Base-by-base conservation (phyloP, 2,113 vertebrate species). In the Phainopepla nitens region DNA sequence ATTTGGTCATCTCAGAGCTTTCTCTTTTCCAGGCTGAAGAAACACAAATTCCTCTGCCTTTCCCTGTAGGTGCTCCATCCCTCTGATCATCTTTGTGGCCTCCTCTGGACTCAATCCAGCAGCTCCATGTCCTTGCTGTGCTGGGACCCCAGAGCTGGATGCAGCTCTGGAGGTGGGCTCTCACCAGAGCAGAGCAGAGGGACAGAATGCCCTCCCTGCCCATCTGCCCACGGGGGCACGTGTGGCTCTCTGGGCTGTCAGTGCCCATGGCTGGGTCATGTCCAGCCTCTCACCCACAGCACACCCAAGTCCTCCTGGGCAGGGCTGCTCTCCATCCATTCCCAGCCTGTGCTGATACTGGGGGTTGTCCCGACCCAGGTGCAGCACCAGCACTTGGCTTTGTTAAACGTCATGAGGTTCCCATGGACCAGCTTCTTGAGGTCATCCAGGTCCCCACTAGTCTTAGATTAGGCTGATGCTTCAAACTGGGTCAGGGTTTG, bases 41-140 rank as follows among this genome's bases (percentile, higher is more conserved):
- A 41, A 7, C 3, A 12, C 12, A 35, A 2, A 20, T 49, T 22
- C 41, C 29, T 57, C 35, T n/a, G 3, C 13, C 60, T 56, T 47
- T 73, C 8, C 12, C 4, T 2, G 0, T 2, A 45, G 23, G 20
- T 53, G 16, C 27, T 9, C 25, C 7, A 21, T 6, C 45, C 6
- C 21, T 14, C 25, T 71, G 25, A 53, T 61, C 12, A 25, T 8
- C 7, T 82, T 42, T 2, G 13, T 45, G 47, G 16, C 22, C 21
- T 9, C 21, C 22, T 36, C 57, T 72, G 33, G 17, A 14, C 57
- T 62, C 3, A 1, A 17, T 15, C 39, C 47, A 53, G 9, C 21
- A 62, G 39, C 2, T 45, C 20, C 6, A 7, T 51, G 17, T 16
- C 57, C 33, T 14, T 54, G 4, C 47, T 53, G 16, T 53, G 27